Evolutionary conservation across 2,113 vertebrate species (phyloP).

Genomic region (Saguinus imperator): DNA sequence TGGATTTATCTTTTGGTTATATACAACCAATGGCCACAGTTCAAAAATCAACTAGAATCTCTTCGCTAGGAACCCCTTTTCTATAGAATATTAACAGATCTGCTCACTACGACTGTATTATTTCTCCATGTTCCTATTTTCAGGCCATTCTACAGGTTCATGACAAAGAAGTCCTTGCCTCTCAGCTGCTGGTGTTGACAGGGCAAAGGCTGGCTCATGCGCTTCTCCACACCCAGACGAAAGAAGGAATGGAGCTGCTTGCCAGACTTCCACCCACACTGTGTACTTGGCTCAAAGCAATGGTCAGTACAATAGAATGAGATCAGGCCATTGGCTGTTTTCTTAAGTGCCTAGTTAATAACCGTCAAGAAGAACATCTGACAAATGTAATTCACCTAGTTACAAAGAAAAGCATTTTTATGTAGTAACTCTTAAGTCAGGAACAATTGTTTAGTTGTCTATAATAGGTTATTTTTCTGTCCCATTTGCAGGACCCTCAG

Average conservation of each 20-base stretch:
- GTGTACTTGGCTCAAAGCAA: conserved; percentile 98
- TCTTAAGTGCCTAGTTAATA: background rate
- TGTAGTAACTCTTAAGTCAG: background rate
- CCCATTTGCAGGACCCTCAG: conserved; percentile 88
- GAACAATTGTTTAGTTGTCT: background rate
- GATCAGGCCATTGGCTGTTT: rapidly evolving
- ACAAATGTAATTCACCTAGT: background rate
- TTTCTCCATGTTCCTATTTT: rapidly evolving
- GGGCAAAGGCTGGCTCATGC: conserved; percentile 93
- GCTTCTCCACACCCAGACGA: conserved; percentile 91
- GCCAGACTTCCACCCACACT: conserved; percentile 93
- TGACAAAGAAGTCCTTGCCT: conserved; percentile 96
- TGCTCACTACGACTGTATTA: rapidly evolving
- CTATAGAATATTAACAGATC: too few relatives aligned
- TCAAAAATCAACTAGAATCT: background rate
- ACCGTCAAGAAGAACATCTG: background rate
- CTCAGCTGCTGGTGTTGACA: conserved; percentile 93
- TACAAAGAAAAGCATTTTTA: background rate
- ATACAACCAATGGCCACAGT: too few relatives aligned
- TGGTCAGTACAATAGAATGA: conserved; percentile 85
- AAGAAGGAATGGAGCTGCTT: conserved; percentile 93
- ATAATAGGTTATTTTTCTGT: background rate
- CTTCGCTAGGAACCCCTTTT: background rate
- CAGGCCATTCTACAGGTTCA: conserved; percentile 94
- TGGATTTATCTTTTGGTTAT: background rate